phyloP scores from a whole-genome alignment of 2,113 vertebrate species.

The Chloroceryle aenea region DNA sequence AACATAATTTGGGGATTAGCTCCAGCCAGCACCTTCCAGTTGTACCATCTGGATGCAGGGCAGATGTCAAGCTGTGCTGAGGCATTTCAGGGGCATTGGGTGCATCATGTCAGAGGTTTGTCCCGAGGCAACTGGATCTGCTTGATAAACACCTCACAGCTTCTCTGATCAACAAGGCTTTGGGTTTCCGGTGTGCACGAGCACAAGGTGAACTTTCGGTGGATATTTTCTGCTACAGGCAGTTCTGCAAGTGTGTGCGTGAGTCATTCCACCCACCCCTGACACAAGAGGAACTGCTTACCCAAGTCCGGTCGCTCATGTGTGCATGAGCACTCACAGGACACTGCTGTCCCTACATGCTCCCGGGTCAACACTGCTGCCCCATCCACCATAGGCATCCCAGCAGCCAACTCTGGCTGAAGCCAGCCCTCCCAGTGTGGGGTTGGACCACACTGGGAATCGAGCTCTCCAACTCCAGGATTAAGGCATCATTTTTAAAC shows the following conservation, averaged over 20 bases:
- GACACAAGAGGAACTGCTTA: not conserved
- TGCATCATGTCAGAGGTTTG: not conserved
- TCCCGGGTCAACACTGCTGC: rapidly evolving
- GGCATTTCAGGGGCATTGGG: rapidly evolving
- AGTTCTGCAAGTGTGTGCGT: not conserved
- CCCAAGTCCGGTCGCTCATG: not conserved
- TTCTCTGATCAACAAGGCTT: not conserved
- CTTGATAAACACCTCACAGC: not conserved
- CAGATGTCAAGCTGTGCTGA: rapidly evolving
- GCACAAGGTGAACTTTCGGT: constrained; percentile 61
- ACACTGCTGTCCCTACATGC: rapidly evolving
- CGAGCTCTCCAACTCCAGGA: not conserved
- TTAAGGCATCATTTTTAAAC: constrained; percentile 35
- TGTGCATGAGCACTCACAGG: rapidly evolving
- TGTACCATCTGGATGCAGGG: rapidly evolving
- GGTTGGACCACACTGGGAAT: not conserved
- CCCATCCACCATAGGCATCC: not conserved
- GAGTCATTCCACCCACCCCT: constrained; percentile 39
- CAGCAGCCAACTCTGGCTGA: not conserved
- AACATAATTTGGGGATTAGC: not conserved
- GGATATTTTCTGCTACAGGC: constrained; percentile 44
- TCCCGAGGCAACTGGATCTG: not conserved
- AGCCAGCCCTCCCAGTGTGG: not conserved
- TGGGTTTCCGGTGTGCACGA: constrained; percentile 19
- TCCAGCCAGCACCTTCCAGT: not conserved